Evolutionary conservation across 1,140 invertebrate species (phyloP).

Genomic region (Belonocnema kinseyi): DNA sequence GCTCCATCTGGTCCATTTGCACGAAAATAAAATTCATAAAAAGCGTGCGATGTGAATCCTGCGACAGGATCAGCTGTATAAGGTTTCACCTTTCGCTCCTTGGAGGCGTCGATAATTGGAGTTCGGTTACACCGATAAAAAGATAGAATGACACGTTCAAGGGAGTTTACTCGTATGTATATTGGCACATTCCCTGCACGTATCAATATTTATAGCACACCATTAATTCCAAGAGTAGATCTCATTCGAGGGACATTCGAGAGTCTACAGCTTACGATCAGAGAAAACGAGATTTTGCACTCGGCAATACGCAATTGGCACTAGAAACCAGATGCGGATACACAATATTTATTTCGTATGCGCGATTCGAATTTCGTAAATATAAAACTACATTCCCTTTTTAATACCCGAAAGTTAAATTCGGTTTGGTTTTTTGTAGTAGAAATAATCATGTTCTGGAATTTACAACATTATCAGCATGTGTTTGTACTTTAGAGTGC

Average conservation of each 20-base stretch:
- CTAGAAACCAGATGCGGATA: too few species aligned
- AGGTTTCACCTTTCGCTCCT: conserved; percentile 62
- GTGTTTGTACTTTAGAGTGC: too few species aligned
- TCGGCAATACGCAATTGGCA: too few species aligned
- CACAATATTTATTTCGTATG: too few species aligned
- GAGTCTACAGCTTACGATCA: neutral
- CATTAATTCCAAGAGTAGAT: conserved; percentile 53
- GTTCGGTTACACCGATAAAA: conserved; percentile 70
- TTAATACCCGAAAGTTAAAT: too few species aligned
- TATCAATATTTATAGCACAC: conserved; percentile 71
- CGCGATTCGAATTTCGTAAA: too few species aligned
- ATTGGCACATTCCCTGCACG: conserved; percentile 57
- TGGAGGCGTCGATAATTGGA: conserved; percentile 69
- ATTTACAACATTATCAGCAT: too few species aligned
- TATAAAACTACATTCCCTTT: too few species aligned
- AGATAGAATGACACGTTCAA: conserved; percentile 56
- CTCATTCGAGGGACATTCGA: conserved; percentile 10
- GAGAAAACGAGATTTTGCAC: neutral
- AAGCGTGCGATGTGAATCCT: neutral
- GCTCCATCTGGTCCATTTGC: neutral
- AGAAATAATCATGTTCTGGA: too few species aligned
- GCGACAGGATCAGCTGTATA: conserved; percentile 42
- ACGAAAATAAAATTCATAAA: neutral
- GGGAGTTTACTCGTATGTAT: conserved; percentile 56
- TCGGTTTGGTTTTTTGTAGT: too few species aligned